A percentile compares a stretch with the other conserved stretches of the same genome.
Conservation (phyloP, 2,797 vertebrate genomes). For the Staurois parvus region DNA sequence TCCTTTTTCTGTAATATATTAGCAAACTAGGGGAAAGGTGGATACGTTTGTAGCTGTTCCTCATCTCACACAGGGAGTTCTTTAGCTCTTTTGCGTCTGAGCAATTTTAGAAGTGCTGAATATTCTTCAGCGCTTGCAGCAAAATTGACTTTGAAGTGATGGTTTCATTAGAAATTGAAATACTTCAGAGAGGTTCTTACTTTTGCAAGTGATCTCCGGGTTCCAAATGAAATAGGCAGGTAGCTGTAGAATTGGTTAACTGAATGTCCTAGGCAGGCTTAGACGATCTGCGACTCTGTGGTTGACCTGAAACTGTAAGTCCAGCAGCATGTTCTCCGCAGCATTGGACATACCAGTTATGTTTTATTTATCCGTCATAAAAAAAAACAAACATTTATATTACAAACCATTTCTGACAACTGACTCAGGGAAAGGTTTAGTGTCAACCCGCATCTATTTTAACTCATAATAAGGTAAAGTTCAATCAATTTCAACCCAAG, state of each 20-base stretch:
- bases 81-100: not conserved
- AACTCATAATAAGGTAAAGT: too few relatives aligned
- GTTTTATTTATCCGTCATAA: too few relatives aligned
- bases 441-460: too few relatives aligned
- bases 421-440: too few relatives aligned
- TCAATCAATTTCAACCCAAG: too few relatives aligned
- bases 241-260: not conserved
- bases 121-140: not conserved
- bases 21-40: not conserved
- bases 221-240: not conserved
- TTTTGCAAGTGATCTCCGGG: not conserved
- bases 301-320: too few relatives aligned
- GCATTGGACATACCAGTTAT: too few relatives aligned
- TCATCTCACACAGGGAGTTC: not conserved
- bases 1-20: too few relatives aligned
- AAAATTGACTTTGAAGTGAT: slow-evolving; percentile 19
- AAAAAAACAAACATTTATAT: too few relatives aligned
- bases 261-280: not conserved
- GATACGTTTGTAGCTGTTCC: not conserved
- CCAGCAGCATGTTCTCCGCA: too few relatives aligned
- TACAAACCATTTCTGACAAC: too few relatives aligned
- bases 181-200: not conserved
- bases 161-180: not conserved
- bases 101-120: not conserved
- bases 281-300: not conserved